Conservation (phyloP, 1,140 invertebrate genomes). For the Aphelenchoides besseyi region DNA sequence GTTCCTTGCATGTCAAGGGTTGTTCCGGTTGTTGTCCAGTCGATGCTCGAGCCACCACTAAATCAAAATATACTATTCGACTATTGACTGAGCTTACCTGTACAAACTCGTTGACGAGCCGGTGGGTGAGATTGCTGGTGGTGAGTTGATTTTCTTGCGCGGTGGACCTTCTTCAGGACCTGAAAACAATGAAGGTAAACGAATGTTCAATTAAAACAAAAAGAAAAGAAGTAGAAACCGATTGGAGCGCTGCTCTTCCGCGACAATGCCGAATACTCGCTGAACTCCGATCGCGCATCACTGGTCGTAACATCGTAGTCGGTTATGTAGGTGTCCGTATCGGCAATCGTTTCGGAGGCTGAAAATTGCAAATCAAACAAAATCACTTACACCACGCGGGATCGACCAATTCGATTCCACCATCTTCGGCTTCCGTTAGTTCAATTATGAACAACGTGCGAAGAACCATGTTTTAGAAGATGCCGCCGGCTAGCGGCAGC, state of each 20-base stretch:
- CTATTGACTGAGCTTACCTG: slow-evolving; percentile 48
- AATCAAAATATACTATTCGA: slow-evolving; percentile 13
- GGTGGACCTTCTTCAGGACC: slow-evolving; percentile 63
- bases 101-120: slow-evolving; percentile 58
- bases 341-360: slow-evolving; percentile 35
- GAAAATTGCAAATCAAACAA: slow-evolving; percentile 28
- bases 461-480: slow-evolving; percentile 45
- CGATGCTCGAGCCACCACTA: background rate
- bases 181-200: slow-evolving; percentile 30
- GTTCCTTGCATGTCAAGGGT: slow-evolving; percentile 63
- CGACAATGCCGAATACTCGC: slow-evolving; percentile 52
- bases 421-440: slow-evolving; percentile 59
- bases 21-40: slow-evolving; percentile 60
- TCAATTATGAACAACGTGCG: slow-evolving; percentile 59
- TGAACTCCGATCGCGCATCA: slow-evolving; percentile 54
- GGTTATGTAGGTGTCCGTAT: slow-evolving; percentile 33
- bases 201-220: background rate
- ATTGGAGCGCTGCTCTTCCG: slow-evolving; percentile 46
- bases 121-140: slow-evolving; percentile 61
- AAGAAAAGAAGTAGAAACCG: slow-evolving; percentile 24
- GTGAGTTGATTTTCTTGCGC: slow-evolving; percentile 62
- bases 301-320: slow-evolving; percentile 39
- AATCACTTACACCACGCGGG: slow-evolving; percentile 62
- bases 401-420: slow-evolving; percentile 61
- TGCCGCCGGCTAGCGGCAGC: background rate